Evolutionary conservation across 2,888 invertebrate species (phyloP).

Genomic region (Rhagium mordax): DNA sequence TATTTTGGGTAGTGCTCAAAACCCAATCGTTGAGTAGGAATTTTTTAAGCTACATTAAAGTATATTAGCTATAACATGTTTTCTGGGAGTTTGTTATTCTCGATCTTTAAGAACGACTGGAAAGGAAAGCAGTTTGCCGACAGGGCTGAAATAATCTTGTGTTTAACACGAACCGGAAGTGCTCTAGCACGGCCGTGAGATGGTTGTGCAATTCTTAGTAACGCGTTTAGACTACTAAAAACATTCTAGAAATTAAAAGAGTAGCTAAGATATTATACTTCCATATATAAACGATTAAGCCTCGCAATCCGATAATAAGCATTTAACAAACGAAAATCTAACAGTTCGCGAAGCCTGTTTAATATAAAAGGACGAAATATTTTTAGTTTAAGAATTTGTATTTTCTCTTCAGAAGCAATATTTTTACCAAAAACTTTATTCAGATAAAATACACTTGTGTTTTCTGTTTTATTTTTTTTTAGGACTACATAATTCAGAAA

Average conservation of each 20-base stretch:
- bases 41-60: slow-evolving; percentile 41
- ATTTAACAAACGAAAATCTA: slow-evolving; percentile 4
- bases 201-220: slow-evolving; percentile 60
- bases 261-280: slow-evolving; percentile 50
- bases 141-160: slow-evolving; percentile 59
- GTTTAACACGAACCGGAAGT: slow-evolving; percentile 62
- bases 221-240: slow-evolving; percentile 64
- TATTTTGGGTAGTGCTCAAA: neutral
- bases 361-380: neutral
- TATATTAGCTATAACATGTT: slow-evolving; percentile 46
- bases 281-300: slow-evolving; percentile 18
- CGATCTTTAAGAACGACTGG: slow-evolving; percentile 48
- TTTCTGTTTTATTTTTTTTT: too few species aligned
- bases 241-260: slow-evolving; percentile 64
- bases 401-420: neutral
- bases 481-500: too few species aligned
- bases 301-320: neutral
- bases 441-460: too few species aligned
- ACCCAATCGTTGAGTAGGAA: neutral
- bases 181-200: slow-evolving; percentile 59
- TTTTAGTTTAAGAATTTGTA: neutral
- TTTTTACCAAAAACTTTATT: too few species aligned
- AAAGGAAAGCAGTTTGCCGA: slow-evolving; percentile 49
- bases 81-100: slow-evolving; percentile 49
- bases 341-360: neutral